Evolutionary conservation across 2,888 invertebrate genomes (phyloP), one percentile per base, ranked within the genome.

Genomic region (Mesochorus sp.): DNA sequence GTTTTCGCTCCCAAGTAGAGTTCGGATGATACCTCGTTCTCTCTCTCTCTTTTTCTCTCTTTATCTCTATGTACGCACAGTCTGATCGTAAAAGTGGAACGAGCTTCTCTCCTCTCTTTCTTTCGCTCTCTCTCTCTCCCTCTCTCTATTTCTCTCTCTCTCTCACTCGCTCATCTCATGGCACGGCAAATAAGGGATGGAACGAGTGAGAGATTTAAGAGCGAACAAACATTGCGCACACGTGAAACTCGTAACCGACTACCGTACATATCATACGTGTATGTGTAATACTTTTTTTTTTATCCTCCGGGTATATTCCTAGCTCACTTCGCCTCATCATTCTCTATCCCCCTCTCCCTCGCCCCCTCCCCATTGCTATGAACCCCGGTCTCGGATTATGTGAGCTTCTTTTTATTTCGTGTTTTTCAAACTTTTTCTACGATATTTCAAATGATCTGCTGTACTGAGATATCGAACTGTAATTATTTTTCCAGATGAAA

Each of bases 221-320:
- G 77, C 62, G 68, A 73, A 73, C 77, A 77, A 77, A 77, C 77
- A 68, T 77, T 62, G 77, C 53, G 39, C 73, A 73, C 77, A 77
- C 72, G 77, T 77, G 73, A 57, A 73, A 77, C 77, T 77, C 77
- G 73, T 77, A 77, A 68, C 73, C 14, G 62, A 62, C 67, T 42
- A 44, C 12, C 61, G 19, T 62, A 21, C 64, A 42, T 59, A 14
- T 49, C n/a, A 10, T 14, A 31, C 44, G 3, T n/a, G 19, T 37
- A 10, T 14, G 8, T 12, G 8, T 34, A 31, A 47, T 10, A 0
- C 6, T 19, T 14, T 42, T 14, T 34, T 49, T 44, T 24, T 24
- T 10, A 19, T 37, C 37, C 26, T 39, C 39, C 17, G 28, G 42
- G 19, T 17, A 12, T 34, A 17, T 24, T 28, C 24, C 31, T 24